These are phyloP conservation scores for Antheraea pernyi DNA, from an alignment of 1,140 invertebrate species.

Conservation along the genomic window DNA sequence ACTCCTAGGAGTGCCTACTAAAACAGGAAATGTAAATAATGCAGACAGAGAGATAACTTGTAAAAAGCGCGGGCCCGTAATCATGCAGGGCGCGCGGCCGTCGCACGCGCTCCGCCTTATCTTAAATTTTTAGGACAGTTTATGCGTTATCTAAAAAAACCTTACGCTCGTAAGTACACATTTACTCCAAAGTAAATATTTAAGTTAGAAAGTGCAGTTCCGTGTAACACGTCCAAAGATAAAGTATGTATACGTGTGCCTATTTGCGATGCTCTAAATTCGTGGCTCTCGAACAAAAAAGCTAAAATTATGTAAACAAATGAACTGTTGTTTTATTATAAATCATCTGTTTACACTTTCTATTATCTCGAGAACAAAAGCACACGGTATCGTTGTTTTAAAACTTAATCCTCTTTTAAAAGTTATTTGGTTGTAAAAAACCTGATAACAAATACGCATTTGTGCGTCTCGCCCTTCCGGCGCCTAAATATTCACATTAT, in stretches of 20 bases:
- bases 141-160: constrained; percentile 65
- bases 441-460: background rate
- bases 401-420: background rate
- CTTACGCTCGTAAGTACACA: constrained; percentile 53
- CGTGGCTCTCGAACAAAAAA: constrained; percentile 19
- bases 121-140: constrained; percentile 62
- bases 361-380: constrained; percentile 21
- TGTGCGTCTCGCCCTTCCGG: background rate
- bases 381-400: constrained; percentile 4
- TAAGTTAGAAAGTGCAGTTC: constrained; percentile 76
- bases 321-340: background rate
- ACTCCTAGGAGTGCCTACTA: constrained; percentile 46
- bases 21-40: constrained; percentile 44
- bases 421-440: constrained; percentile 2
- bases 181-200: constrained; percentile 71
- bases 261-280: constrained; percentile 63
- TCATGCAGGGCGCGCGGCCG: constrained; percentile 29
- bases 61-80: constrained; percentile 46
- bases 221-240: constrained; percentile 71
- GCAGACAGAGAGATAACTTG: constrained; percentile 56
- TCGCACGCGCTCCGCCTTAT: constrained; percentile 55
- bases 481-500: constrained; percentile 7
- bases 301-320: constrained; percentile 3
- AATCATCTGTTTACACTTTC: constrained; percentile 5
- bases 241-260: constrained; percentile 47